Conservation (phyloP, 2,888 invertebrate species). For the Athetis lepigone region DNA sequence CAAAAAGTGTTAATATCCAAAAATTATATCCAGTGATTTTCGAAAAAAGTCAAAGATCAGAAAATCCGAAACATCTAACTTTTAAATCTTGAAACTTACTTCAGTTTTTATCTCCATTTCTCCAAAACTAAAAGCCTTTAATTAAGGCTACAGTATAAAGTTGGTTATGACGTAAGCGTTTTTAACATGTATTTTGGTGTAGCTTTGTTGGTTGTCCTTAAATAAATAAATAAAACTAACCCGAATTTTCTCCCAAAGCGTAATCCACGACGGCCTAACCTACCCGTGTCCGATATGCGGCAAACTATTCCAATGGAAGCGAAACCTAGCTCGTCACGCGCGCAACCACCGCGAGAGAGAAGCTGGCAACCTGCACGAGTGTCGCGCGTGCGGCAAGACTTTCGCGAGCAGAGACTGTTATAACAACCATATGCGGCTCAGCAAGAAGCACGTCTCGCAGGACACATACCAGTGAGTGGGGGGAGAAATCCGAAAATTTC, state of each 20-base stretch:
- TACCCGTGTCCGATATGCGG: conserved; percentile 86
- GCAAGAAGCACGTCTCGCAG: conserved; percentile 82
- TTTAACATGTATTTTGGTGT: no score
- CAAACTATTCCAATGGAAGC: conserved; percentile 86
- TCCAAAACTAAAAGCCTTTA: no score
- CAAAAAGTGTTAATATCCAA: no score
- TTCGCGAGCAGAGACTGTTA: conserved; percentile 84
- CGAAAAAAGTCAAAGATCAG: no score
- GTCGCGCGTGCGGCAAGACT: conserved; percentile 80
- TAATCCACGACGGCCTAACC: conserved; percentile 82
- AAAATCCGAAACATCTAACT: no score
- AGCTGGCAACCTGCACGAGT: conserved; percentile 79
- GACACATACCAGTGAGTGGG: conserved; percentile 78
- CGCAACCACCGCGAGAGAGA: conserved; percentile 82
- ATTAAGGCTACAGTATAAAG: no score
- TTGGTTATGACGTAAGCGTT: no score
- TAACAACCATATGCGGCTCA: conserved; percentile 84
- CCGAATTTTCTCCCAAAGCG: conserved; percentile 64
- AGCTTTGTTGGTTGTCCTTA: no score
- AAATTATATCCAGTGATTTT: no score
- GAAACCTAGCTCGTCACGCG: conserved; percentile 83
- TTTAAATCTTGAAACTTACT: no score
- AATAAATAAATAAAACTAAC: no score
- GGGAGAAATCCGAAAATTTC: neutral
- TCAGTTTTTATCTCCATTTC: no score